Base-by-base conservation (phyloP, 1,140 invertebrate species). In the Campoletis sonorensis region DNA sequence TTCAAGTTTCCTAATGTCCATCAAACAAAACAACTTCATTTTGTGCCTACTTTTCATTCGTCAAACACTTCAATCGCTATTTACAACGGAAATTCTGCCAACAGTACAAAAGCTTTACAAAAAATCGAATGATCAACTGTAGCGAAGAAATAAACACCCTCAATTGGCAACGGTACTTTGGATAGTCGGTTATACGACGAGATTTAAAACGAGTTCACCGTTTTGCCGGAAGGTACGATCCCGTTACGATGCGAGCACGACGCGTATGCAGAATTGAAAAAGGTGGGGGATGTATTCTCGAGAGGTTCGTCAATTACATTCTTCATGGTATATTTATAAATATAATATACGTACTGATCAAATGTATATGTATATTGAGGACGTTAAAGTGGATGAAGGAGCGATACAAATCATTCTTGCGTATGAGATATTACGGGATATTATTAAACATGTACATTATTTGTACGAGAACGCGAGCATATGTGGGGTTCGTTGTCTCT, bases 341-440 rank as follows among this genome's bases (percentile, higher is more conserved):
- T 21, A 58, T 21, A 58, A 58, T 23, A 58, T 23, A n/a, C 16
- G 0, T 23, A n/a, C 1, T 2, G 15, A 58, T 21, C 3, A 21
- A 10, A 58, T 21, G 54, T n/a, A 58, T 58, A 21, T 58, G 5
- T 58, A 58, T 58, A 10, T 58, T 18, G 54, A 1, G 61, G 1
- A 27, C 15, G n/a, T 58, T 26, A 10, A 76, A 45, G 51, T 45
- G 40, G 40, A 45, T 13, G 40, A 45, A 45, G 16, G 61, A 11
- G 37, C 51, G 72, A 81, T 81, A 81, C 79, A 81, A 81, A 81
- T 81, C 79, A 81, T 81, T 81, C 58, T 58, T 76, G 72, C 72
- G 72, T 76, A 76, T 76, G 72, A 45, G 40, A 11, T 45, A 45
- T 45, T 76, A 51, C 18, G 16, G 49, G 40, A 45, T 45, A 45